phyloP scores from a whole-genome alignment of 1,140 invertebrate genomes.

The Cephus cinctus region DNA sequence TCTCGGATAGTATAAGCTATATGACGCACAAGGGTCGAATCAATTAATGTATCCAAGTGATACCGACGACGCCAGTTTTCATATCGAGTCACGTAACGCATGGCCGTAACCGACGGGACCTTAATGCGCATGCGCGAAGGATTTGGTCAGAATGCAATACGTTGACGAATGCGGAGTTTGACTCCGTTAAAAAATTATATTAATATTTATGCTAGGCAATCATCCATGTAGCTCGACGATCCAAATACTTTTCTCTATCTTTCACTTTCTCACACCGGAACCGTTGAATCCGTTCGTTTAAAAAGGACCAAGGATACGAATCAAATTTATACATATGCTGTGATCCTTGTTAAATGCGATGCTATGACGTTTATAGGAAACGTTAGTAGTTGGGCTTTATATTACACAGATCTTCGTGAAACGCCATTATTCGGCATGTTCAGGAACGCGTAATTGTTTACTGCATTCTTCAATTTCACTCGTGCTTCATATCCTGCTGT shows the following conservation, averaged over 20 bases:
- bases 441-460: slow-evolving; percentile 22
- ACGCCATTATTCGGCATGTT: slow-evolving; percentile 33
- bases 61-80: not conserved
- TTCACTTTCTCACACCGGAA: not conserved
- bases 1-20: slow-evolving; percentile 63
- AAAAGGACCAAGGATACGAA: not conserved
- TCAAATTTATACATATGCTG: slow-evolving; percentile 10
- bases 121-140: not conserved
- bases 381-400: slow-evolving; percentile 1
- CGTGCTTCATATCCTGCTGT: not conserved
- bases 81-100: not conserved
- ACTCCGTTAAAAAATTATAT: slow-evolving; percentile 23
- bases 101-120: not conserved
- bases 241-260: not conserved
- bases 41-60: slow-evolving; percentile 53
- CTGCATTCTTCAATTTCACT: not conserved
- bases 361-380: not conserved
- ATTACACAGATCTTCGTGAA: slow-evolving; percentile 10
- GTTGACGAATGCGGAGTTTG: not conserved
- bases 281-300: not conserved
- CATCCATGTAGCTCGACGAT: no score
- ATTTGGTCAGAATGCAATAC: not conserved
- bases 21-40: slow-evolving; percentile 73
- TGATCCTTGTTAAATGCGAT: slow-evolving; percentile 10
- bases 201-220: slow-evolving; percentile 8